phyloP scores from a whole-genome alignment of 2,797 vertebrate species.

The Eurystomus glaucurus region DNA sequence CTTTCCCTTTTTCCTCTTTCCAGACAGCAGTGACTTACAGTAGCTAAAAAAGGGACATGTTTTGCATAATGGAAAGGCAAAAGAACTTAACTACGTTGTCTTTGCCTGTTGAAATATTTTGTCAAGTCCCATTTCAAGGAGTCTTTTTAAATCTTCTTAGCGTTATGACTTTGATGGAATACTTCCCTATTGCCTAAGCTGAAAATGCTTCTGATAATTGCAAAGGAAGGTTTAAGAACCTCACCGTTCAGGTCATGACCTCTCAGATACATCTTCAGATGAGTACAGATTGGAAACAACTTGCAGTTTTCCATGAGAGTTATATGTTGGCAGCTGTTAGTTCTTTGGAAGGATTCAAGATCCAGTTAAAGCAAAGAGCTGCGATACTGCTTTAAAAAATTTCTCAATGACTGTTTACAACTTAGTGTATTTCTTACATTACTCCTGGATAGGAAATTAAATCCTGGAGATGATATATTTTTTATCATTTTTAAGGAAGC shows the following conservation, averaged over 20 bases:
- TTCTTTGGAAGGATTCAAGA: not conserved
- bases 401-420: not conserved
- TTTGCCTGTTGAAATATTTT: slow-evolving; percentile 51
- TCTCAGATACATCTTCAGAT: slow-evolving; percentile 5
- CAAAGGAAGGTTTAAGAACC: slow-evolving; percentile 13
- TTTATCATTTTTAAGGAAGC: not conserved
- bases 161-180: slow-evolving; percentile 1
- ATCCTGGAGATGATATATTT: not conserved
- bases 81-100: slow-evolving; percentile 1
- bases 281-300: not conserved
- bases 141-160: slow-evolving; percentile 20
- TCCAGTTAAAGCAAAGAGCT: not conserved
- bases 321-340: not conserved
- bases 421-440: not conserved
- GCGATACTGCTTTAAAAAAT: not conserved
- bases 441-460: not conserved
- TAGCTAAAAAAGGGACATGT: not conserved
- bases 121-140: slow-evolving; percentile 27
- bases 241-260: not conserved
- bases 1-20: not conserved
- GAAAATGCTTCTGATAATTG: slow-evolving; percentile 37
- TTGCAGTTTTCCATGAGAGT: not conserved
- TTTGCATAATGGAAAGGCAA: slow-evolving; percentile 27
- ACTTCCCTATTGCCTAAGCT: slow-evolving; percentile 33
- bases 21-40: not conserved